A percentile compares a stretch with the other conserved stretches of the same genome.
phyloP scores from a whole-genome alignment of 2,888 invertebrate genomes.

The Polyploca ridens region DNA sequence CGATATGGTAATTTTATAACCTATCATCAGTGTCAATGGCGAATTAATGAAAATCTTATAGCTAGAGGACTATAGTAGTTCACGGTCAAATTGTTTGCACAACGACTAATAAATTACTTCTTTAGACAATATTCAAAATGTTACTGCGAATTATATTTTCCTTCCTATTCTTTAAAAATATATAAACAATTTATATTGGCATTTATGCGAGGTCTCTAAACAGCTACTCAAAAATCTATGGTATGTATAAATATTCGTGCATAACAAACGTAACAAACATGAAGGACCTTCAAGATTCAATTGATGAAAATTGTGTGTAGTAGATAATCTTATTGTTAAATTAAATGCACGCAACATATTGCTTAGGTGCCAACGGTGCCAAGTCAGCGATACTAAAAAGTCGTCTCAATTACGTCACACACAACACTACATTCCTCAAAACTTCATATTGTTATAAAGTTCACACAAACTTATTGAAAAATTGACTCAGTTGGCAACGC shows the following conservation, averaged over 20 bases:
- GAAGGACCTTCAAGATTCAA: no score
- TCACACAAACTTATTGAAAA: neutral
- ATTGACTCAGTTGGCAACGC: neutral
- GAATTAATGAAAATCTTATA: constrained; percentile 44
- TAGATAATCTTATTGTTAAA: no score
- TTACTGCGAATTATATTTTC: constrained; percentile 15
- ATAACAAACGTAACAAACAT: no score
- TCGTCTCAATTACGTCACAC: neutral
- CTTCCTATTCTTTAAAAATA: neutral
- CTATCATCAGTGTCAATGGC: constrained; percentile 43
- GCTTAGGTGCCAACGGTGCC: no score
- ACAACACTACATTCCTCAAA: neutral
- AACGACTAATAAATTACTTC: constrained; percentile 38
- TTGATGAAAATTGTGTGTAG: no score
- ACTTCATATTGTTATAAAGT: neutral
- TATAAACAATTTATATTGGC: neutral
- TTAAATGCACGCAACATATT: no score
- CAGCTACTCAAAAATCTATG: no score
- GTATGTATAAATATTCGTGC: no score
- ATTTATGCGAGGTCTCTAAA: no score
- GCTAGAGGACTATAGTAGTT: constrained; percentile 37
- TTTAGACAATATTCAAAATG: constrained; percentile 21
- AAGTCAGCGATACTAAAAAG: neutral
- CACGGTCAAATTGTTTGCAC: constrained; percentile 48
- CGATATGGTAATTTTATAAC: constrained; percentile 42